A percentile compares a stretch with the other conserved stretches of the same genome.
phyloP scores from a whole-genome alignment of 1,140 invertebrate species.

The Hesperophylax magnus region DNA sequence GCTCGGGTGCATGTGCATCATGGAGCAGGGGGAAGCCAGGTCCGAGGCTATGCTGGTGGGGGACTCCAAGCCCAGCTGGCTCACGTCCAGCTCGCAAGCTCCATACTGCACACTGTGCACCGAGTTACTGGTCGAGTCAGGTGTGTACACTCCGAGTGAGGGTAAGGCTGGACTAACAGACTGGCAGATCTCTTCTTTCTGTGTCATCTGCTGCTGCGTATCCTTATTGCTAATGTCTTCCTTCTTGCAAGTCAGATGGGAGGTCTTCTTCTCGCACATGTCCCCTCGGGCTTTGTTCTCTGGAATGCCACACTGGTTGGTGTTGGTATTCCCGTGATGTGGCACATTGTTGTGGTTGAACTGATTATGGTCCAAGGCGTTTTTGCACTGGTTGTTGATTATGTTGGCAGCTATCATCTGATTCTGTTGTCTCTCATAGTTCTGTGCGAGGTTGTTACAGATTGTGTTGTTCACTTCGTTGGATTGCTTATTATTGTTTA shows the following conservation, averaged over 20 bases:
- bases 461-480: constrained; percentile 27
- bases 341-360: constrained; percentile 65
- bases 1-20: constrained; percentile 75
- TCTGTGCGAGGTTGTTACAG: constrained; percentile 42
- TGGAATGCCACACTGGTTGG: constrained; percentile 56
- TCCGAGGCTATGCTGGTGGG: constrained; percentile 90
- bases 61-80: constrained; percentile 87
- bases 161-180: constrained; percentile 76
- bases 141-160: constrained; percentile 87
- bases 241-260: constrained; percentile 68
- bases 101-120: constrained; percentile 86
- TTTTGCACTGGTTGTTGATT: constrained; percentile 56
- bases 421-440: constrained; percentile 50
- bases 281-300: constrained; percentile 59
- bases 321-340: constrained; percentile 61
- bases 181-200: constrained; percentile 70
- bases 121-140: constrained; percentile 88
- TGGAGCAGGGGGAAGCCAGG: constrained; percentile 82
- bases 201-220: constrained; percentile 49
- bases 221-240: constrained; percentile 65
- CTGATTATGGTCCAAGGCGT: constrained; percentile 60
- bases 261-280: constrained; percentile 72
- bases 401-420: constrained; percentile 47
- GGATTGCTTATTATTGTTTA: constrained; percentile 35
- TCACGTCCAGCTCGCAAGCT: constrained; percentile 86